phyloP scores from a whole-genome alignment of 2,113 vertebrate genomes.

The Tamias sibiricus region DNA sequence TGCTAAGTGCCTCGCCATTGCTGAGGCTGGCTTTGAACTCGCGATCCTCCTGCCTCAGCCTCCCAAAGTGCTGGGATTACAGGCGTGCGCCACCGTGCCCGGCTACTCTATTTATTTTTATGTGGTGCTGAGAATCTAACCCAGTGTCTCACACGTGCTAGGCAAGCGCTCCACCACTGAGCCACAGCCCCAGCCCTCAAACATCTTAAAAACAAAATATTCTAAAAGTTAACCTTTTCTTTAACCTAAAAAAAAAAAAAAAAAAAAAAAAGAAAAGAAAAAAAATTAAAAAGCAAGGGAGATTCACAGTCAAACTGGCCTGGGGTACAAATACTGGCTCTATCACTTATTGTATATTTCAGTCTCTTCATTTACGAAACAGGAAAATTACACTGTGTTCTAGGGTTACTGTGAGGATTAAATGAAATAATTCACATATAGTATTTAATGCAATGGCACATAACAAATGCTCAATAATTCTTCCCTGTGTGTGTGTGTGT shows the following conservation, averaged over 20 bases:
- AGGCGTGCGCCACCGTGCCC: no score
- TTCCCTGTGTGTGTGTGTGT: not conserved
- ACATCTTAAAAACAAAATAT: not conserved
- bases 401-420: not conserved
- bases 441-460: not conserved
- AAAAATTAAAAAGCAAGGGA: no score
- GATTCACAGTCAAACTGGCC: not conserved
- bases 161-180: no score
- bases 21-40: no score
- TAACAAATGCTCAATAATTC: not conserved
- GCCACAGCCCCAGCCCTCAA: no score
- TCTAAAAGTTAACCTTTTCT: not conserved
- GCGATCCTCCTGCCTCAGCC: no score
- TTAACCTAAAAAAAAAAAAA: not conserved
- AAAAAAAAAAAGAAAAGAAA: no score
- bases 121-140: no score
- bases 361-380: not conserved
- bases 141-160: no score
- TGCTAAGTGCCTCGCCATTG: no score
- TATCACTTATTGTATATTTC: not conserved
- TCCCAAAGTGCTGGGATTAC: no score
- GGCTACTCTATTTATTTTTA: no score
- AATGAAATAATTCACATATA: not conserved
- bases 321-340: not conserved
- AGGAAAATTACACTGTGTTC: not conserved